Base-by-base conservation (phyloP, 1,140 invertebrate species). In the Rhyzopertha dominica region DNA sequence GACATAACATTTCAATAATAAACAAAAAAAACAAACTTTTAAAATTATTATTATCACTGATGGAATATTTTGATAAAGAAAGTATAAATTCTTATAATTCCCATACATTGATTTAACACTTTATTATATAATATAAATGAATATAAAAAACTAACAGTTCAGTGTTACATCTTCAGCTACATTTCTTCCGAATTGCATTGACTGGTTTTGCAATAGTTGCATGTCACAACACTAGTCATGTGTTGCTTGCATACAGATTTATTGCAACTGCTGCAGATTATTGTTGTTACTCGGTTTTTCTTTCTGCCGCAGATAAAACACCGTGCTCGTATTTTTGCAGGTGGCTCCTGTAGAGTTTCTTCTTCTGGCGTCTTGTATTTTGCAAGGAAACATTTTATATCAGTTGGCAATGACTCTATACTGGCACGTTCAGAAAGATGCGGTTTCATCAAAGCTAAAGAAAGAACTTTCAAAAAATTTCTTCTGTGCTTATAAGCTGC, bases 381-480 rank as follows among this genome's bases (percentile, higher is more conserved):
- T 7, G 13, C 24, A 13, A 51, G 32, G 26, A 48, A 51, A n/a
- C 3, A 13, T 10, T n/a, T 19, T 17, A 51, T 41, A 22, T 51
- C 38, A 17, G 37, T 36, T 24, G 49, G 38, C 16, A 47, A 32
- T 13, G 32, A 36, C 17, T 35, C 25, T 22, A 47, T 8, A 19
- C 25, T n/a, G 12, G 45, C 20, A 14, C 34, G 37, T 19, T 43
- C 41, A 49, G 44, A 52, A 14, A 56, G 37, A 37, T 56, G 40
- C 14, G 58, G 47, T 36, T 66, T 59, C 41, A 72, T 56, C 10
- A 74, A 55, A 43, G 62, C 62, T n/a, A 69, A 12, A 10, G 64
- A 68, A 18, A 73, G 52, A 37, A 66, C 59, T 41, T 59, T 59
- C 13, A 73, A 65, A 46, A 72, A 74, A 12, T 52, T 38, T 35